phyloP scores from a whole-genome alignment of 2,113 vertebrate species.

The Pollimyrus isidori region DNA sequence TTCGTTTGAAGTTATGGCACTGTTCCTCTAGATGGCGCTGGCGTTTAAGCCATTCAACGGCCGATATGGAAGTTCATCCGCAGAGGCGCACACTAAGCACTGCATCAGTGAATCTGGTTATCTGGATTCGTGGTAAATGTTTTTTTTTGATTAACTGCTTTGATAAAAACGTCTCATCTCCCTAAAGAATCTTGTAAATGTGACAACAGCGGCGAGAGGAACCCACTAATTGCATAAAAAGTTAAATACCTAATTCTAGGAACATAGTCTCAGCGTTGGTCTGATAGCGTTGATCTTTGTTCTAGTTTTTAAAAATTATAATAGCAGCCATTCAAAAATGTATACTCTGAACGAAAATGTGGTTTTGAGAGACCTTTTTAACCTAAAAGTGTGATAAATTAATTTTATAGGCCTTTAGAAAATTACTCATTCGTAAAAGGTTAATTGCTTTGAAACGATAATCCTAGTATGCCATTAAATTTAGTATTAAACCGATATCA shows the following conservation, averaged over 20 bases:
- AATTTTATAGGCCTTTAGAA: background rate
- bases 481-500: background rate
- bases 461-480: background rate
- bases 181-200: background rate
- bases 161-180: too few species aligned
- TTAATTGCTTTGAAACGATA: constrained; percentile 1
- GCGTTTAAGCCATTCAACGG: background rate
- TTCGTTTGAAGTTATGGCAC: background rate
- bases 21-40: constrained; percentile 1
- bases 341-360: background rate
- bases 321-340: background rate
- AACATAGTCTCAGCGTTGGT: background rate
- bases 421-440: background rate
- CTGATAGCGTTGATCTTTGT: background rate
- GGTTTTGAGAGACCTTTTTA: background rate
- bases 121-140: background rate
- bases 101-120: background rate
- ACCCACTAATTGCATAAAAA: background rate
- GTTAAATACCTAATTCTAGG: background rate
- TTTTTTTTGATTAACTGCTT: background rate
- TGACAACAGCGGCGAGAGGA: background rate
- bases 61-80: background rate
- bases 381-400: background rate
- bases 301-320: background rate
- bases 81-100: background rate